Conservation (phyloP, 2,888 invertebrate genomes). For the Nephrotoma flavescens region DNA sequence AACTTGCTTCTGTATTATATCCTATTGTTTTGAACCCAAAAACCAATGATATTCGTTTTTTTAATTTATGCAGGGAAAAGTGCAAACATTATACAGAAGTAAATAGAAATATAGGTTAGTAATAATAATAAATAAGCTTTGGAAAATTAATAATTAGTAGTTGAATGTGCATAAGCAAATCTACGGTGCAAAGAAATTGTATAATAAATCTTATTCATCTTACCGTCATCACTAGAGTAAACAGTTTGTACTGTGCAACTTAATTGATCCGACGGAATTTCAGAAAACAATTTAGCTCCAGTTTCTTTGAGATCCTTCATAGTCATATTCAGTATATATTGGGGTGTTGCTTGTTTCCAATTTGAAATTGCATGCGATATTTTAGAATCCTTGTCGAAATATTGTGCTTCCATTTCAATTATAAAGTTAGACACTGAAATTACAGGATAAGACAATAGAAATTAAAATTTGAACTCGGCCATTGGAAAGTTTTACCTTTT, state of each 20-base stretch:
- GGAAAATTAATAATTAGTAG: neutral
- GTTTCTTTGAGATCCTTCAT: neutral
- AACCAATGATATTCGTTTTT: neutral
- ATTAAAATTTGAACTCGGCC: neutral
- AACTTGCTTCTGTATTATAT: neutral
- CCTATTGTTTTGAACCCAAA: neutral
- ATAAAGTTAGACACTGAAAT: neutral
- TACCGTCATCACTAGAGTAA: neutral
- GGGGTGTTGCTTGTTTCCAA: neutral
- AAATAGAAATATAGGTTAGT: neutral
- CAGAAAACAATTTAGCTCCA: neutral
- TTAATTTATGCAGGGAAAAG: neutral
- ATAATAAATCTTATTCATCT: neutral
- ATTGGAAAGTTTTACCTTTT: neutral
- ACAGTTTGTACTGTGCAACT: neutral
- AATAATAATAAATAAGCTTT: neutral
- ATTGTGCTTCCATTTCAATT: neutral
- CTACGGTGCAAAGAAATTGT: neutral
- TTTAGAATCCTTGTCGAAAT: neutral
- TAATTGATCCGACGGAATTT: neutral
- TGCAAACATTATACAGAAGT: neutral
- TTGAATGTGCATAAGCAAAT: neutral
- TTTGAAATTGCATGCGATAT: neutral
- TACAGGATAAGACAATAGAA: neutral
- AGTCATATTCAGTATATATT: neutral